Evolutionary conservation across 2,113 vertebrate species (phyloP).

Genomic region (Cavia porcellus): DNA sequence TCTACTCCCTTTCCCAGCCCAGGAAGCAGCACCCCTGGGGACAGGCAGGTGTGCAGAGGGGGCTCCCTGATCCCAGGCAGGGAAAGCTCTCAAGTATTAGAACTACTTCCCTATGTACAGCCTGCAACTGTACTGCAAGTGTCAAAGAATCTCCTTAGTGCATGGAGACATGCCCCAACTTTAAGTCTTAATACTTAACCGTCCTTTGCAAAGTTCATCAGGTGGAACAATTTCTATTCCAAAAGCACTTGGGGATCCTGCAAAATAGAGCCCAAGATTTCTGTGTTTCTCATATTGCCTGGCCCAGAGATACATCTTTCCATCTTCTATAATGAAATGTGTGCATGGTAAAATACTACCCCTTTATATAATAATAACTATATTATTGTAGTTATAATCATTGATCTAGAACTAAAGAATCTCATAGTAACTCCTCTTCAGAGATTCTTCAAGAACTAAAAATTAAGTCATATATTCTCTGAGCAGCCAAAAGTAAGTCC

Average conservation of each 20-base stretch:
- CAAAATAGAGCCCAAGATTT: background rate
- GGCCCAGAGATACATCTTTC: background rate
- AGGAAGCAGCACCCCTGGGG: background rate
- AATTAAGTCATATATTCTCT: constrained; percentile 12
- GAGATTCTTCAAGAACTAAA: constrained; percentile 32
- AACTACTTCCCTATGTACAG: background rate
- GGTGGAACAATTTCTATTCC: background rate
- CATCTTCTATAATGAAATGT: background rate
- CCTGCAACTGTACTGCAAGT: background rate
- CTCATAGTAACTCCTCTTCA: background rate
- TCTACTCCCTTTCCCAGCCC: background rate
- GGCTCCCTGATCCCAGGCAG: background rate
- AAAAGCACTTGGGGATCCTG: background rate
- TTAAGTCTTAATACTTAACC: background rate
- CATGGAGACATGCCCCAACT: background rate
- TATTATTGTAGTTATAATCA: background rate
- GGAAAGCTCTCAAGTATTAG: background rate
- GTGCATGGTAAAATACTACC: background rate
- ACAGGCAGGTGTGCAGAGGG: fast-evolving
- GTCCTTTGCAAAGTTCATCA: background rate
- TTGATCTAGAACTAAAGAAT: background rate
- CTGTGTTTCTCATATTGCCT: background rate
- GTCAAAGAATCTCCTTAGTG: background rate
- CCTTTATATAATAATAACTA: background rate
- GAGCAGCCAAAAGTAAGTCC: background rate